Percentiles rank a stretch among this genome's conserved stretches.
Evolutionary conservation across 2,888 invertebrate genomes (phyloP).

Genomic region (Pachliopta kotzebuea): DNA sequence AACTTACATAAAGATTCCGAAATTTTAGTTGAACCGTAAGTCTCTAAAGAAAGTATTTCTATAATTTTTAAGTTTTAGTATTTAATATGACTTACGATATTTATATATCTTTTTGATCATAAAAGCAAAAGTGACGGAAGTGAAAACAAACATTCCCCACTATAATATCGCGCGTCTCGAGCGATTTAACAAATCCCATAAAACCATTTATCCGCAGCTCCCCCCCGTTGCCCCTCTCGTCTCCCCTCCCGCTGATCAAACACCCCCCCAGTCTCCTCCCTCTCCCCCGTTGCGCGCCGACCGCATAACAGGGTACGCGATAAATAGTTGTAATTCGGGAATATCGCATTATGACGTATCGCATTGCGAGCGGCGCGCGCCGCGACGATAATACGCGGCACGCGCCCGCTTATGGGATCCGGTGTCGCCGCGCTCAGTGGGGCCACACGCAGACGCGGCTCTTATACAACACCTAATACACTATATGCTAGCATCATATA

Average conservation of each 20-base stretch:
- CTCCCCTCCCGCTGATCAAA: slow-evolving; percentile 34
- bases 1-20: too few relatives aligned
- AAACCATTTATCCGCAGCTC: slow-evolving; percentile 42
- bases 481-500: background rate
- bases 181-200: slow-evolving; percentile 62
- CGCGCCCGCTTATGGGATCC: slow-evolving; percentile 72
- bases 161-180: slow-evolving; percentile 39
- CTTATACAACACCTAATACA: background rate
- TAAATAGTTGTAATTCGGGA: slow-evolving; percentile 76
- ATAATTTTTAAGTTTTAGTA: too few relatives aligned
- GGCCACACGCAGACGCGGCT: slow-evolving; percentile 37
- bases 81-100: too few relatives aligned
- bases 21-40: too few relatives aligned
- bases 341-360: slow-evolving; percentile 55
- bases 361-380: slow-evolving; percentile 58
- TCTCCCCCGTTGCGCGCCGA: slow-evolving; percentile 35
- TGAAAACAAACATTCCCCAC: slow-evolving; percentile 40
- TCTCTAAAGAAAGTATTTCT: too few relatives aligned
- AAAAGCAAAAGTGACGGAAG: slow-evolving; percentile 23
- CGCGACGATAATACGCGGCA: slow-evolving; percentile 71
- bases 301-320: slow-evolving; percentile 58
- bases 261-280: slow-evolving; percentile 38
- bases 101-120: too few relatives aligned
- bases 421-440: slow-evolving; percentile 48
- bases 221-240: background rate